phyloP scores from a whole-genome alignment of 1,140 invertebrate species.

The Venturia canescens region DNA sequence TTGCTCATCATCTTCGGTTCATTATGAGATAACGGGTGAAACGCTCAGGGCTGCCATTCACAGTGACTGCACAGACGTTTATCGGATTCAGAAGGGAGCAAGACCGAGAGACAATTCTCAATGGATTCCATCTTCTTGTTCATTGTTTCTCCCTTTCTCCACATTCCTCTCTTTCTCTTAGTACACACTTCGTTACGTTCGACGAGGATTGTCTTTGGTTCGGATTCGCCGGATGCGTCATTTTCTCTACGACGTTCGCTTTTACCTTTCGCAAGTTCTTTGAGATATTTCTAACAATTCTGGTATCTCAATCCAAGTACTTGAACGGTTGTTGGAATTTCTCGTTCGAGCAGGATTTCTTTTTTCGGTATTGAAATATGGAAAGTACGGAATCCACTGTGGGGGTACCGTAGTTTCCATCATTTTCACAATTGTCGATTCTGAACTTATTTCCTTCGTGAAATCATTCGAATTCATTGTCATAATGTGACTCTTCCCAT shows the following conservation, averaged over 20 bases:
- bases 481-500: too few species aligned
- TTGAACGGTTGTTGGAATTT: not conserved
- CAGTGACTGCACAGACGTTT: not conserved
- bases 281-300: not conserved
- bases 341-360: not conserved
- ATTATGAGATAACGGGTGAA: not conserved
- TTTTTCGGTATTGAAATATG: not conserved
- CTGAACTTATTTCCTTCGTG: too few species aligned
- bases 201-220: not conserved
- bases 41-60: not conserved
- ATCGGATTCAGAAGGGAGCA: not conserved
- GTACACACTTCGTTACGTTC: slow-evolving; percentile 6
- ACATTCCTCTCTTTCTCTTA: not conserved
- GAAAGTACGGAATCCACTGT: too few species aligned
- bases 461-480: too few species aligned
- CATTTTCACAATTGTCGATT: too few species aligned
- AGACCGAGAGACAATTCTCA: not conserved
- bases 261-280: not conserved
- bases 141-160: not conserved
- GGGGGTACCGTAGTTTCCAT: too few species aligned
- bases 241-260: not conserved
- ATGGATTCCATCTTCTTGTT: slow-evolving; percentile 4
- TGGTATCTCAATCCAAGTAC: too few species aligned
- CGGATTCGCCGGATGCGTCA: not conserved
- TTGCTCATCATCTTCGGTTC: not conserved